These are phyloP conservation scores for Hucho hucho DNA, from an alignment of 2,113 vertebrate genomes.

Conservation along the genomic window DNA sequence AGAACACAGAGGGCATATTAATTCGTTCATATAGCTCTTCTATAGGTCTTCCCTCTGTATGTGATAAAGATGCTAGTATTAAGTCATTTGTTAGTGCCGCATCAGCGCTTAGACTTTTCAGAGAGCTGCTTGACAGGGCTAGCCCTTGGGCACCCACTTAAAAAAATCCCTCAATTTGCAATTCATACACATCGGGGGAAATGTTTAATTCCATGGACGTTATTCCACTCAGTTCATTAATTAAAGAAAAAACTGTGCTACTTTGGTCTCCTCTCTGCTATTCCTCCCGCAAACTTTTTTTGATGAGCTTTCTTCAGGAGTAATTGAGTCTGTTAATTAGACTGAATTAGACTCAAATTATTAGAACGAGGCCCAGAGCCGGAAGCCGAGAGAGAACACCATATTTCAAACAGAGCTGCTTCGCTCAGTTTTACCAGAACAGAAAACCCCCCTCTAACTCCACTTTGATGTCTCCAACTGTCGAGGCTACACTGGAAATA, in stretches of 20 bases:
- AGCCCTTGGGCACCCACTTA: slow-evolving; percentile 68
- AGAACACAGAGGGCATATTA: slow-evolving; percentile 72
- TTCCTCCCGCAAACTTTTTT: slow-evolving; percentile 70
- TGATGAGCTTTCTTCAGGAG: slow-evolving; percentile 81
- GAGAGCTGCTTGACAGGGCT: slow-evolving; percentile 73
- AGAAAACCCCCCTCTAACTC: slow-evolving; percentile 63
- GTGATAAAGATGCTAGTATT: slow-evolving; percentile 74
- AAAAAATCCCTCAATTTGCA: slow-evolving; percentile 70
- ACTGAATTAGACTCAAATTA: slow-evolving; percentile 81
- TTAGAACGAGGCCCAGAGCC: slow-evolving; percentile 72
- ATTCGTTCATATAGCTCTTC: slow-evolving; percentile 63
- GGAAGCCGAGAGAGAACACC: slow-evolving; percentile 61
- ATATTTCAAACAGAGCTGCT: slow-evolving; percentile 61
- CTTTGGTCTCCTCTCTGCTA: slow-evolving; percentile 67
- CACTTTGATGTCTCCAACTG: slow-evolving; percentile 69
- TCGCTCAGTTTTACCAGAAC: slow-evolving; percentile 54
- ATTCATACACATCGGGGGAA: slow-evolving; percentile 78
- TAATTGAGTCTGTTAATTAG: slow-evolving; percentile 82
- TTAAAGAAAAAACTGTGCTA: slow-evolving; percentile 70
- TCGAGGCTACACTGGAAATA: slow-evolving; percentile 71
- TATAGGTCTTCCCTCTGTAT: slow-evolving; percentile 68
- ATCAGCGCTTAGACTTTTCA: slow-evolving; percentile 74
- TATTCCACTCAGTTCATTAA: slow-evolving; percentile 80
- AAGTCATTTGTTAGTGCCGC: slow-evolving; percentile 74
- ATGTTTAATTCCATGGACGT: slow-evolving; percentile 75